Base-by-base conservation (phyloP, 2,797 vertebrate genomes). In the Vespertilio murinus region DNA sequence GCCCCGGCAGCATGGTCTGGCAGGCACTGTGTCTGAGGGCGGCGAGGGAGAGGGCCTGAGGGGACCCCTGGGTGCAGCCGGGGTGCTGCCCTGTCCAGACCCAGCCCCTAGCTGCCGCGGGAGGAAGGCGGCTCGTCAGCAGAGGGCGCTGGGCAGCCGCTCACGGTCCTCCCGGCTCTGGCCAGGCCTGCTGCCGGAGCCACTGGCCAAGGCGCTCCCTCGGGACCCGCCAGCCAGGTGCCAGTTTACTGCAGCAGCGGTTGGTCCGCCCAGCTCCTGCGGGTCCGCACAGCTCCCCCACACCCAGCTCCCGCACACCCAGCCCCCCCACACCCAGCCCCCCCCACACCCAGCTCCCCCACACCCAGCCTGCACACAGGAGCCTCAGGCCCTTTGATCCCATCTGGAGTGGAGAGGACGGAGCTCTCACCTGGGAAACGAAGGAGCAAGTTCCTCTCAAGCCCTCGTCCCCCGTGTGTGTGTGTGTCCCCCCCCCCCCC, bases 101-200 rank as follows among this genome's bases (percentile, higher is more conserved):
- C 38, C 70, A 2, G 25, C 56, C 59, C 79, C 45, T 9, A 7
- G 17, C 33, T 73, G 52, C 40, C 35, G 30, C 25, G 30, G 47
- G 64, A 82, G 45, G 56, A 87, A 80, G 61, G 6, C 20, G 67
- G 59, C 70, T 85, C 8, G 73, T n/a, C 16, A 45, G 87, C 47
- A 65, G 61, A n/a, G 42, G 12, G 59, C 17, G 23, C 73, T 13
- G 20, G 56, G 33, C 49, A 45, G 5, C 45, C 20, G 10, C 61
- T 61, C 49, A 2, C 30, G 56, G 28, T 28, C 65, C 65, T 35
- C 59, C 67, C 64, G 70, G 71, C 74, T 83, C 56, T 47, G 52
- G 81, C 83, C 33, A 38, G 49, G 28, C 38, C 1, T 52, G 35
- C 84, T 28, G 25, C 69, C 25, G 64, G 54, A 77, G 30, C 6